Evolutionary conservation across 2,113 vertebrate species (phyloP).

Genomic region (Felis chaus): DNA sequence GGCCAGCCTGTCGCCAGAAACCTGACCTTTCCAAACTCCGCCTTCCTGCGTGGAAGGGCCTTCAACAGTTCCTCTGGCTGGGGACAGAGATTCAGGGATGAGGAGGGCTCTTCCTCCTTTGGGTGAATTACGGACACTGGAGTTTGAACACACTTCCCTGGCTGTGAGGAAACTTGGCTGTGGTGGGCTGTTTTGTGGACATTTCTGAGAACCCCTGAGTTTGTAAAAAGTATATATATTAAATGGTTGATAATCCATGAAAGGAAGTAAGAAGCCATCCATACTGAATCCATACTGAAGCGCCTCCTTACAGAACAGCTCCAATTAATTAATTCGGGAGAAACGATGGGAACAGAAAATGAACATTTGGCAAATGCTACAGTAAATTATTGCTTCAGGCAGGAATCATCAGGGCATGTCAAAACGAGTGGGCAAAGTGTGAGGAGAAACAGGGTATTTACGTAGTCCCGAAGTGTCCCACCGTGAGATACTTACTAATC

Average conservation of each 20-base stretch:
- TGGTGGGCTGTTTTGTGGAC: background rate
- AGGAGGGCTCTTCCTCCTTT: background rate
- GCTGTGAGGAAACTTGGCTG: background rate
- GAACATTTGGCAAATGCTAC: background rate
- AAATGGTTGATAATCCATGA: background rate
- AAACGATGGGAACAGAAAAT: background rate
- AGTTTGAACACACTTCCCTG: background rate
- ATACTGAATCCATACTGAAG: background rate
- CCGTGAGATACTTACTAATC: background rate
- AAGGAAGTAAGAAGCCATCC: background rate
- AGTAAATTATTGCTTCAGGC: background rate
- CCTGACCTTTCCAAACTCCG: background rate
- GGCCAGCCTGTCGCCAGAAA: slow-evolving; percentile 9
- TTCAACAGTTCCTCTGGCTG: background rate
- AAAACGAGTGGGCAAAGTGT: background rate
- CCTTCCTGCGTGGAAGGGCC: background rate
- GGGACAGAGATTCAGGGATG: background rate
- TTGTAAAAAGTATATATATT: background rate
- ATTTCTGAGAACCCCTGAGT: background rate
- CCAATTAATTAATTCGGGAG: background rate
- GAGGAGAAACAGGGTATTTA: background rate
- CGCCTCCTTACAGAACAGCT: background rate
- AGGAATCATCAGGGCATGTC: background rate
- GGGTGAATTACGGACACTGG: background rate
- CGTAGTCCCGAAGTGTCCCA: background rate